phyloP scores from a whole-genome alignment of 2,797 vertebrate species.

The Dallia pectoralis region DNA sequence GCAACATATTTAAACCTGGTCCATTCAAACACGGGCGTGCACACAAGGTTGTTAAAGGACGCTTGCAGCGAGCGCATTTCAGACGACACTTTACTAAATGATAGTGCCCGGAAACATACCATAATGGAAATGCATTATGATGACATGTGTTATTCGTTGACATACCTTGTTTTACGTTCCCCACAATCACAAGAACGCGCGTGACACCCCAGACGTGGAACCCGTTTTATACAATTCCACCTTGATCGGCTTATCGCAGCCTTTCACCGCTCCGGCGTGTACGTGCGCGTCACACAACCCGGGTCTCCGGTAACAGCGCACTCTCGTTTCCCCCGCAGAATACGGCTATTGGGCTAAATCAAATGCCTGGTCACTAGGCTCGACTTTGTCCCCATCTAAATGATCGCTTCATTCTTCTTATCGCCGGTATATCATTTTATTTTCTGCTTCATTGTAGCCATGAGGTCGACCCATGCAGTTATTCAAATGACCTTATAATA shows the following conservation, averaged over 20 bases:
- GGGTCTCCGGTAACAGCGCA: constrained; percentile 50
- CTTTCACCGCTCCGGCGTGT: constrained; percentile 49
- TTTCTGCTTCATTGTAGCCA: constrained; percentile 52
- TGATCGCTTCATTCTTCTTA: constrained; percentile 52
- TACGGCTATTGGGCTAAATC: constrained; percentile 13
- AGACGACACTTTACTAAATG: constrained; percentile 18
- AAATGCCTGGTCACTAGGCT: constrained; percentile 32
- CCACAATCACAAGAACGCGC: constrained; percentile 61
- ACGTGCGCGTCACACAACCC: constrained; percentile 50
- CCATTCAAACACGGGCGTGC: constrained; percentile 12
- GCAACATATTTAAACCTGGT: neutral
- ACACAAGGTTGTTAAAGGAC: constrained; percentile 65
- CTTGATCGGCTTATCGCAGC: constrained; percentile 75
- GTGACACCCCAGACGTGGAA: constrained; percentile 53
- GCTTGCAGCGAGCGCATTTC: constrained; percentile 11
- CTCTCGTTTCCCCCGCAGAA: constrained; percentile 32
- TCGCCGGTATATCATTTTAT: constrained; percentile 32
- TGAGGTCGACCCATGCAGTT: constrained; percentile 55
- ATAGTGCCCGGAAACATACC: constrained; percentile 41
- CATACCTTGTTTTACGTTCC: constrained; percentile 63
- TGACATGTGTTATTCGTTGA: neutral
- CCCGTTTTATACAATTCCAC: constrained; percentile 59
- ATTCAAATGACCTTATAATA: constrained; percentile 85
- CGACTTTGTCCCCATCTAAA: constrained; percentile 63
- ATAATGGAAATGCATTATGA: constrained; percentile 11